phyloP scores from a whole-genome alignment of 2,888 invertebrate species.

The Didymodactylos carnosus region DNA sequence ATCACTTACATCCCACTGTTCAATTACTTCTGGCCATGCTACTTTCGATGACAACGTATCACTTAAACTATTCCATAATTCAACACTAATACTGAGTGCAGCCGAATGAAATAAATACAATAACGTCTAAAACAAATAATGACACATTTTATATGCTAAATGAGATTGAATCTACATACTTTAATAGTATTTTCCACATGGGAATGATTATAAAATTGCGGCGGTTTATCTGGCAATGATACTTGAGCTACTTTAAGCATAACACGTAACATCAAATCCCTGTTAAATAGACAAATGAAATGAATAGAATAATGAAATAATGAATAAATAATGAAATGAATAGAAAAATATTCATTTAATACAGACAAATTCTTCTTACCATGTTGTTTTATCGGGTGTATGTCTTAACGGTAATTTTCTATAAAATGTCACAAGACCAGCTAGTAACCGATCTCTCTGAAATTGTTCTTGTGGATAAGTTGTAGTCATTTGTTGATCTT shows the following conservation, averaged over 20 bases:
- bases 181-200: not conserved
- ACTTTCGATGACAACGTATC: not conserved
- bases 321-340: no score
- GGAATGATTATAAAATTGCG: not conserved
- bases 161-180: not conserved
- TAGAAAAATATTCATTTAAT: not conserved
- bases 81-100: not conserved
- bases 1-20: not conserved
- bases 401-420: not conserved
- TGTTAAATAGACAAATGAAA: not conserved
- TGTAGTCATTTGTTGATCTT: not conserved
- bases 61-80: not conserved
- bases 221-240: not conserved
- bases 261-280: not conserved
- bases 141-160: not conserved
- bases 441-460: not conserved
- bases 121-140: not conserved
- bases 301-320: no score
- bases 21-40: not conserved
- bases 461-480: not conserved
- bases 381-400: not conserved
- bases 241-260: not conserved
- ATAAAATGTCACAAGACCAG: not conserved
- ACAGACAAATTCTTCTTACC: no score
- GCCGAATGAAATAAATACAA: not conserved